Evolutionary conservation across 2,797 vertebrate genomes (phyloP).

Genomic region (Bradypodion ventrale): DNA sequence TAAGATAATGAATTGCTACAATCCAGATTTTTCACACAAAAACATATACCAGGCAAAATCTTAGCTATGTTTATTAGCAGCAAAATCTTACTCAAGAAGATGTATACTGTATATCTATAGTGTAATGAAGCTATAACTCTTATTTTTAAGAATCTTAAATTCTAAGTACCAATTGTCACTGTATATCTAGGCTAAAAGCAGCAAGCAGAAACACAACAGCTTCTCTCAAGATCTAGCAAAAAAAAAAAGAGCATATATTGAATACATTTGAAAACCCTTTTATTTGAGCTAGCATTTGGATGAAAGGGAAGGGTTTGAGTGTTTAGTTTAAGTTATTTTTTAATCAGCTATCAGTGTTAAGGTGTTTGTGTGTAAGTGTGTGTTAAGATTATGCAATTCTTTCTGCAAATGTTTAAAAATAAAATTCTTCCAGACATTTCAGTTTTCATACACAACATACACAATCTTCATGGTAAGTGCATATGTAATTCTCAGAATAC

Average conservation of each 20-base stretch:
- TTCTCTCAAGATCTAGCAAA: not conserved
- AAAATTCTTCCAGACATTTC: slow-evolving; percentile 1
- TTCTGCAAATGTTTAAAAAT: not conserved
- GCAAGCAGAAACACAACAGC: not conserved
- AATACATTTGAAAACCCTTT: not conserved
- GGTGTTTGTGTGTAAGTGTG: not conserved
- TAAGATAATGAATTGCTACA: not conserved
- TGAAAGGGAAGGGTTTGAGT: not conserved
- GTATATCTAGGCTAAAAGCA: not conserved
- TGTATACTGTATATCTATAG: not conserved
- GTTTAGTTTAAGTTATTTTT: not conserved
- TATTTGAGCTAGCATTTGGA: not conserved
- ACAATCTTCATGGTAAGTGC: not conserved
- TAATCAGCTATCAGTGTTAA: not conserved
- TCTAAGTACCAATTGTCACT: not conserved
- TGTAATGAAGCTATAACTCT: not conserved
- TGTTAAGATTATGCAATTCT: not conserved
- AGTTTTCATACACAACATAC: not conserved
- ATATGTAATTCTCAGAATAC: not conserved
- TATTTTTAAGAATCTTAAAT: not conserved
- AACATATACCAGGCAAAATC: not conserved
- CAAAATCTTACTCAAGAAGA: not conserved
- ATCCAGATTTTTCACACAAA: not conserved
- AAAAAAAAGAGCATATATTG: not conserved
- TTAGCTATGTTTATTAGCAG: not conserved